phyloP scores from a whole-genome alignment of 2,888 invertebrate genomes.

The Aleiodes testaceus region DNA sequence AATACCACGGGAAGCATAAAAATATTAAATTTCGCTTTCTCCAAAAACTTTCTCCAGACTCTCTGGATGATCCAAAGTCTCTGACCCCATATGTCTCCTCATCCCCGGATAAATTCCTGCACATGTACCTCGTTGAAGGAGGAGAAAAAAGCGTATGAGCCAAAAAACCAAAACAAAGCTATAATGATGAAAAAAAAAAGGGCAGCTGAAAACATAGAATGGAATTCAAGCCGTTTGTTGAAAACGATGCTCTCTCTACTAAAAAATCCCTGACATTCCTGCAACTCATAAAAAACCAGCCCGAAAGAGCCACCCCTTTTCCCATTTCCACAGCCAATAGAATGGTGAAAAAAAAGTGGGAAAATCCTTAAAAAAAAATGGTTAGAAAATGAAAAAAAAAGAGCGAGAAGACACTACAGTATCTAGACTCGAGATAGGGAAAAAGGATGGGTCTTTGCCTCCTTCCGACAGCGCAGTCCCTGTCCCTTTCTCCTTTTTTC shows the following conservation, averaged over 20 bases:
- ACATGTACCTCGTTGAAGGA: slow-evolving; percentile 1
- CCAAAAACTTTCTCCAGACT: slow-evolving; percentile 18
- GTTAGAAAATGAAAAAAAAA: too few species aligned
- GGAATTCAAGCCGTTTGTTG: too few species aligned
- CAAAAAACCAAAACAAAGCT: slow-evolving; percentile 1
- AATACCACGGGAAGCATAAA: background rate
- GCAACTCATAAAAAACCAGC: background rate
- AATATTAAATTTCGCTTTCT: slow-evolving; percentile 10
- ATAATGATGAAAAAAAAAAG: background rate
- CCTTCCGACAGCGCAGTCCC: background rate
- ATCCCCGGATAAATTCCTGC: slow-evolving; percentile 1
- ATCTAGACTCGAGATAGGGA: background rate
- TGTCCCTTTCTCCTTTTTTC: background rate
- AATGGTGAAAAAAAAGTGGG: too few species aligned
- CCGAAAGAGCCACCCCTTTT: too few species aligned
- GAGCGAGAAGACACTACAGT: too few species aligned
- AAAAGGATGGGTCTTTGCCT: slow-evolving; percentile 5
- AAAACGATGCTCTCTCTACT: too few species aligned
- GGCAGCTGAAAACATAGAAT: background rate
- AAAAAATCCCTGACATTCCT: background rate
- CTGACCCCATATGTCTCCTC: slow-evolving; percentile 16
- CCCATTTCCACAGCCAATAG: too few species aligned
- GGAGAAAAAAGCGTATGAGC: background rate
- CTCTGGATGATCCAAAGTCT: slow-evolving; percentile 5
- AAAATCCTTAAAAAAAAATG: too few species aligned